phyloP scores from a whole-genome alignment of 2,888 invertebrate species.

The Cephus rjabovi region DNA sequence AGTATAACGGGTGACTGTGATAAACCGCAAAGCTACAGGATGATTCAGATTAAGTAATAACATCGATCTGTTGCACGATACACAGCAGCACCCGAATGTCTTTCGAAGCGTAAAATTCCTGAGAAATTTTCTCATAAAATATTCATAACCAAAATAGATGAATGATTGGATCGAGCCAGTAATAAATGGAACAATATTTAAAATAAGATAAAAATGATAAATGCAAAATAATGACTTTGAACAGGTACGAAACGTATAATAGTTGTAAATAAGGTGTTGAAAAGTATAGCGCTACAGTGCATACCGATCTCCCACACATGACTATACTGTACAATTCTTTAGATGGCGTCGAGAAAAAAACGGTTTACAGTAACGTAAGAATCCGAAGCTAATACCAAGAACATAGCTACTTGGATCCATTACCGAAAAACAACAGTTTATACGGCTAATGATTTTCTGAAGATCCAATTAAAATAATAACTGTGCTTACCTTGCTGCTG shows the following conservation, averaged over 20 bases:
- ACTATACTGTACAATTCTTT: neutral
- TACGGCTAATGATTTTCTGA: neutral
- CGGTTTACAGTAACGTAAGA: neutral
- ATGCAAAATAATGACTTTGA: neutral
- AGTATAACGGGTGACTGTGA: neutral
- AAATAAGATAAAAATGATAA: neutral
- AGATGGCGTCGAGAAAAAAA: neutral
- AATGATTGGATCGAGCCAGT: neutral
- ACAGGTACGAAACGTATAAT: neutral
- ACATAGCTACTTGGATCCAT: neutral
- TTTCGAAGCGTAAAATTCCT: neutral
- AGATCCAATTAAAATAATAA: neutral
- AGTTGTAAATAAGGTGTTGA: neutral
- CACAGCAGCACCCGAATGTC: neutral
- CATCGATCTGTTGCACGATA: neutral
- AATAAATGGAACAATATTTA: neutral
- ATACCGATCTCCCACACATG: neutral
- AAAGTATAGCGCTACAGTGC: neutral
- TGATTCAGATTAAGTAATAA: neutral
- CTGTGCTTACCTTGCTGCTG: slow-evolving; percentile 38
- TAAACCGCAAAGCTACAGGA: neutral
- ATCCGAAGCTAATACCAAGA: neutral
- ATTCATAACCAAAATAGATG: neutral
- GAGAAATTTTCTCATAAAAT: neutral
- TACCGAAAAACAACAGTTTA: neutral